A percentile compares a stretch with the other conserved stretches of the same genome.
These are phyloP conservation scores for Epinotia nisella DNA, from an alignment of 2,888 invertebrate species.

Conservation along the genomic window DNA sequence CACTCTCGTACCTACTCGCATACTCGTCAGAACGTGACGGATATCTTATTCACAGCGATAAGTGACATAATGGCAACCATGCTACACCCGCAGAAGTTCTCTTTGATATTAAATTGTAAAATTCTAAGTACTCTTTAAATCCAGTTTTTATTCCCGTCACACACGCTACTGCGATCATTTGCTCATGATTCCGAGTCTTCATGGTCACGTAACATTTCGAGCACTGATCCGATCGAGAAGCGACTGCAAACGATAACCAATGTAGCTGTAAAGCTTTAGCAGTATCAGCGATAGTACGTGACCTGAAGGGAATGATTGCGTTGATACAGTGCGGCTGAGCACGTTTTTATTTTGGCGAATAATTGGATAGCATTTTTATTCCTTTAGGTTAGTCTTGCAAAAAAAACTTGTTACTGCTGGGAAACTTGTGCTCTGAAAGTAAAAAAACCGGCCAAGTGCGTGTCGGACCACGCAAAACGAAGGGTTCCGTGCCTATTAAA, in stretches of 20 bases:
- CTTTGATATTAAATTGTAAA: not conserved
- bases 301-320: conserved; percentile 46
- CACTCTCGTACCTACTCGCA: too few relatives aligned
- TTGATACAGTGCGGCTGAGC: not conserved
- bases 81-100: not conserved
- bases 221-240: conserved; percentile 55
- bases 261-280: conserved; percentile 66
- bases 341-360: not conserved
- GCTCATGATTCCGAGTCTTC: conserved; percentile 37
- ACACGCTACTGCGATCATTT: conserved; percentile 13
- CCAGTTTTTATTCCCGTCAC: conserved; percentile 29
- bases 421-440: too few relatives aligned
- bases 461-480: too few relatives aligned
- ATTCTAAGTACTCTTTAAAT: conserved; percentile 7
- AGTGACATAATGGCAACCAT: too few relatives aligned
- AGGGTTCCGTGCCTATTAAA: too few relatives aligned
- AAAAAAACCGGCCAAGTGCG: too few relatives aligned
- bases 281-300: conserved; percentile 61
- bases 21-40: too few relatives aligned
- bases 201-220: conserved; percentile 65
- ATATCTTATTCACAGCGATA: too few relatives aligned
- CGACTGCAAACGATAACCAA: conserved; percentile 54
- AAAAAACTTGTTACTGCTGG: too few relatives aligned
- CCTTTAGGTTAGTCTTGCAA: not conserved
- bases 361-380: not conserved